Evolutionary conservation across 2,888 invertebrate species (phyloP), one percentile per base, ranked within the genome.

Genomic region (Synergus gifuensis): DNA sequence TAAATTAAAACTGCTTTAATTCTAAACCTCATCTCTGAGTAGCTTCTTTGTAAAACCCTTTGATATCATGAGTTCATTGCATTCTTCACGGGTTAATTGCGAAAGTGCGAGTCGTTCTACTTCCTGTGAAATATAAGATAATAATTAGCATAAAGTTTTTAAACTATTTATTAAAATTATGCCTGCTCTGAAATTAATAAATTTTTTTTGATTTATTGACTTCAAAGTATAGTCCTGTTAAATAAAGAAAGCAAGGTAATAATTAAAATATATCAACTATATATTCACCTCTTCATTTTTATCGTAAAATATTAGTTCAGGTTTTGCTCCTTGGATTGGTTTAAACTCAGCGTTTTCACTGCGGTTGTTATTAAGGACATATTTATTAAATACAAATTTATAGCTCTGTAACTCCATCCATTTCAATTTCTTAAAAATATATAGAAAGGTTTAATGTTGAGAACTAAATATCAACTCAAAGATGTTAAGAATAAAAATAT

Each of bases 311-410:
- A 96, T 93, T 42, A 96, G 87, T 88, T 95, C 95, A 42, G 96
- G 96, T 4, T 93, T 91, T 12, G 95, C 95, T 40, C 96, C 96
- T 22, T 93, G 93, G 83, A 96, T 95, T 86, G 94, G 95, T 86
- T 94, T 94, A 85, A 95, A 96, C 83, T 94, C 94, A 54, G 95
- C 92, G 76, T 89, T 86, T 8, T 89, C 83, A 80, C 89, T 90
- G 62, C 36, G 36, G n/a, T 11, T 46, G 14, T n/a, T 44, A 63
- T 79, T 54, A 69, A 79, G 76, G 77, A 73, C 9, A 36, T n/a
- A 22, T 36, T 36, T 73, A 28, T 12, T 22, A 60, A 4, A 22
- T 11, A 22, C 0, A 60, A 60, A 60, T 60, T 22, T 11, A 60
- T 60, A 28, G 4, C 18, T 18, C 18, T 18, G 22, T 22, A 60